phyloP scores from a whole-genome alignment of 2,113 vertebrate species.

The Harpagus bidentatus region DNA sequence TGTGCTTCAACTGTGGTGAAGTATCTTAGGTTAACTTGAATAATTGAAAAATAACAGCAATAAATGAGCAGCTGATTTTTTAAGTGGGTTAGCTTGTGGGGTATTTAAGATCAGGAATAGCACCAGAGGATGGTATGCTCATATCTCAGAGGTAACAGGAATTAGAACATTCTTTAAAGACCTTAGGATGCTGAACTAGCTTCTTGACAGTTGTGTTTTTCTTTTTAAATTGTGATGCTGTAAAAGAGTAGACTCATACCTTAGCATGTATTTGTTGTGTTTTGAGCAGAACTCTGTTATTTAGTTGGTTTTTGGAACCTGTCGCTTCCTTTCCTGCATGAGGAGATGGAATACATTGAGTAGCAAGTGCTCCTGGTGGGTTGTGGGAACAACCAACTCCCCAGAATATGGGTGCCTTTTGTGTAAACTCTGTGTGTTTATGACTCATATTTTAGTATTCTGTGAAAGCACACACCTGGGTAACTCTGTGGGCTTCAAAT shows the following conservation, averaged over 20 bases:
- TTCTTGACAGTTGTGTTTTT: neutral
- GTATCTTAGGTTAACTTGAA: neutral
- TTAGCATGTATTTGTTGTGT: neutral
- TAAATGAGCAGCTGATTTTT: neutral
- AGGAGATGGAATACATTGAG: neutral
- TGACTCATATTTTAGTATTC: neutral
- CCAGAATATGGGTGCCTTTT: neutral
- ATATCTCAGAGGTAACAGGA: neutral
- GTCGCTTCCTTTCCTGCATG: accelerated
- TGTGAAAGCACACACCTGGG: neutral
- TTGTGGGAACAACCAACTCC: neutral
- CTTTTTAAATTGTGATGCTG: neutral
- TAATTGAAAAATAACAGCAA: neutral
- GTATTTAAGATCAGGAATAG: neutral
- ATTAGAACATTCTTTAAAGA: neutral
- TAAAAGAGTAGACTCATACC: neutral
- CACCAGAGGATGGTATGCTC: neutral
- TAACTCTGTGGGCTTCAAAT: neutral
- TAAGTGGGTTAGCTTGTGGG: neutral
- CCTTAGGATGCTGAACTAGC: neutral
- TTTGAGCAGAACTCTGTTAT: neutral
- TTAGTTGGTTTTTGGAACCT: neutral
- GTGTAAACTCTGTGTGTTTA: neutral
- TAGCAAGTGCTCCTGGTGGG: neutral
- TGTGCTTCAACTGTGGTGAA: neutral